A percentile compares a stretch with the other conserved stretches of the same genome.
These are phyloP conservation scores for Tribolium madens DNA, from an alignment of 1,140 invertebrate species.

Conservation along the genomic window DNA sequence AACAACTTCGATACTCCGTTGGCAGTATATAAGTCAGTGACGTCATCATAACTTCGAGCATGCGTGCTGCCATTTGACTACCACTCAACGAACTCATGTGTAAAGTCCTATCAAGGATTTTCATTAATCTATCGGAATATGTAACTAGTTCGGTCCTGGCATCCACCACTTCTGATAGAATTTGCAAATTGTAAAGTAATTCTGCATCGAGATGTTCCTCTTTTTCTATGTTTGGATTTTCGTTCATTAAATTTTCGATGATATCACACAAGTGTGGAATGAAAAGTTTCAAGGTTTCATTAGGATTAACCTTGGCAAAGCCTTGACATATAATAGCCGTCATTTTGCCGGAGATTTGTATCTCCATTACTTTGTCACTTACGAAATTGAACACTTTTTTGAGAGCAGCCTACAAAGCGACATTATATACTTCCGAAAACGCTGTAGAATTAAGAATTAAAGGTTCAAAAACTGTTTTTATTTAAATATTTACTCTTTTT, in stretches of 20 bases:
- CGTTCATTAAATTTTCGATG: slow-evolving; percentile 70
- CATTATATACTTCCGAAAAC: too few species aligned
- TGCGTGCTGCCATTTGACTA: slow-evolving; percentile 66
- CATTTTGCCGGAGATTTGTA: slow-evolving; percentile 83
- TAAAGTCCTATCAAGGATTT: slow-evolving; percentile 69
- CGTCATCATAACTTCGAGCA: slow-evolving; percentile 68
- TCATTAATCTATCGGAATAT: slow-evolving; percentile 68
- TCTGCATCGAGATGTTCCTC: slow-evolving; percentile 85
- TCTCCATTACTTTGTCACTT: slow-evolving; percentile 81
- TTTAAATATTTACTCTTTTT: too few species aligned
- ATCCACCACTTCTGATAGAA: slow-evolving; percentile 77
- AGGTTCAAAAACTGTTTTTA: too few species aligned
- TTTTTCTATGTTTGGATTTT: slow-evolving; percentile 71
- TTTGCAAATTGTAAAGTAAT: slow-evolving; percentile 81
- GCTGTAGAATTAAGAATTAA: too few species aligned
- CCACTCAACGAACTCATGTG: slow-evolving; percentile 70
- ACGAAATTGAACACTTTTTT: slow-evolving; percentile 82
- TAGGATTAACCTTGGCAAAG: slow-evolving; percentile 78
- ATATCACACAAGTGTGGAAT: slow-evolving; percentile 78
- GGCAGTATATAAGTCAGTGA: slow-evolving; percentile 73
- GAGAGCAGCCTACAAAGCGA: slow-evolving; percentile 76
- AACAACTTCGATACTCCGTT: slow-evolving; percentile 74
- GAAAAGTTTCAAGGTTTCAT: slow-evolving; percentile 77
- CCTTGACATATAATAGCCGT: slow-evolving; percentile 74
- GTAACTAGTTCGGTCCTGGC: slow-evolving; percentile 65